Percentiles rank a stretch among this genome's conserved stretches.
Conservation (phyloP, 2,888 invertebrate species). For the Panzeria rudis region DNA sequence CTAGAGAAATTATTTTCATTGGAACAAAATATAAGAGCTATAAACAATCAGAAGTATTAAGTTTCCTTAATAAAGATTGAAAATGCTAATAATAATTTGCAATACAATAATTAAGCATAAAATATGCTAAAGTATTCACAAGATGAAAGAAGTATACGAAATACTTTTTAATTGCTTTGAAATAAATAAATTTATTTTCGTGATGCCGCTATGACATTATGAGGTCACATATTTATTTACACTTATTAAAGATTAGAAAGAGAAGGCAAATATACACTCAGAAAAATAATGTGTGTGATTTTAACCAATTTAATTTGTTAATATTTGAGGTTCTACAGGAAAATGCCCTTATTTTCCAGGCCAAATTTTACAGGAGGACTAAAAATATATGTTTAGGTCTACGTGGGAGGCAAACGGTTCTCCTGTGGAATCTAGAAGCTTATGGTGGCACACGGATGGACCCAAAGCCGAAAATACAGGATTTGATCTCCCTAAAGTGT, state of each 20-base stretch:
- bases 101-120: background rate
- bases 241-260: background rate
- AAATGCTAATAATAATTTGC: background rate
- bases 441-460: no score
- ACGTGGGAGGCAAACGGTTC: no score
- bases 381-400: no score
- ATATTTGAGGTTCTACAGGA: no score
- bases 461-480: no score
- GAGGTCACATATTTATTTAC: background rate
- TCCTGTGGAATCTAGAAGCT: no score
- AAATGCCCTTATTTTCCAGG: no score
- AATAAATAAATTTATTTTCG: background rate
- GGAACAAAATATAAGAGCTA: background rate
- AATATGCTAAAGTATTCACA: conserved; percentile 32
- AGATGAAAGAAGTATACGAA: background rate
- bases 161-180: conserved; percentile 25
- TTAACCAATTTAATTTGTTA: background rate
- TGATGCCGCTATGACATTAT: background rate
- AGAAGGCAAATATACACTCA: no score
- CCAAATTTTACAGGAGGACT: no score
- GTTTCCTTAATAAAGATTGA: background rate
- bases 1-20: conserved; percentile 45
- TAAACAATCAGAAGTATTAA: conserved; percentile 1
- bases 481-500: no score
- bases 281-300: no score